Base-by-base conservation (phyloP, 30 jellyfish, hydroid and myxozoan genomes). In the Pseudorhiza aurosa region DNA sequence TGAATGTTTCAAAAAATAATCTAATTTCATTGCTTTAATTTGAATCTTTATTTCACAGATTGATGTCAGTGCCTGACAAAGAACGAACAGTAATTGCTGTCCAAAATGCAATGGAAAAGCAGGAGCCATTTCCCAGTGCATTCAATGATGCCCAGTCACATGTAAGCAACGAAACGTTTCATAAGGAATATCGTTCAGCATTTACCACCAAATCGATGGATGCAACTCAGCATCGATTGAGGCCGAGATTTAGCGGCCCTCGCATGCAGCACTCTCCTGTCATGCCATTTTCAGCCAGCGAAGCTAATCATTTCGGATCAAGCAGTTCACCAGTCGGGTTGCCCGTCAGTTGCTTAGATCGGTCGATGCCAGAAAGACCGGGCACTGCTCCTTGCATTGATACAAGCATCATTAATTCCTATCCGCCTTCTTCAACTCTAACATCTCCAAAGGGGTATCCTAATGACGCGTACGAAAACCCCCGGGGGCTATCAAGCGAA, bases 321-420 rank as follows among this genome's bases (percentile, higher is more conserved):
- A 70, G 71, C 0, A 10, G 71, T 1, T 42, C 79, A 10, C 42
- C 88, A 4, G 53, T 39, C 42, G 68, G 79, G 8, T 37, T 72
- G 24, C 79, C 79, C 11, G 69, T 47, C 7, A 27, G 28, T 58
- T 12, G 67, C 18, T 47, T 58, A 50, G 78, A 58, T 29, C 43
- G 27, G 19, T 76, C 58, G 5, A 28, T 45, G 24, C 67, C 63
- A 42, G 88, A 76, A 22, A 58, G 88, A 25, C 88, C 88, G 9
- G 76, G 57, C 42, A 53, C 88, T 2, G 71, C 79, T 8, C 79
- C 79, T 33, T 76, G 71, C 74, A 58, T 57, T 44, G 88, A 43
- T 17, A 76, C 58, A 28, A 58, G 44, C 14, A 8, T 36, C 36
- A 36, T 22, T 36, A 76, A 36, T 14, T 7, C 37, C 18, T 76